Evolutionary conservation across 2,797 vertebrate species (phyloP).

Genomic region (Onychomys arenicola): DNA sequence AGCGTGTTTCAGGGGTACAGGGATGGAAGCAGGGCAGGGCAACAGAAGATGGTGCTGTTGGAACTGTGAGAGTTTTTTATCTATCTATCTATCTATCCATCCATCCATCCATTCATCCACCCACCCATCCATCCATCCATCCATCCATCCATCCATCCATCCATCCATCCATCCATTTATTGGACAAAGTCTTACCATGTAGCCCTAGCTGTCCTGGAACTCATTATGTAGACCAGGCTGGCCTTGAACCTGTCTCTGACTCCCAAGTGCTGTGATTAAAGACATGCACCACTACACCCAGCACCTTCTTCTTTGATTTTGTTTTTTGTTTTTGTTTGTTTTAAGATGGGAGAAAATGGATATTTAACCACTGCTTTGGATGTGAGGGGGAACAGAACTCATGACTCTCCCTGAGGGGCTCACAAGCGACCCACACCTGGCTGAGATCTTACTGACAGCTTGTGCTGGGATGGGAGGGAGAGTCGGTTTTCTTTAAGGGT

Average conservation of each 20-base stretch:
- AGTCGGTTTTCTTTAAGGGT: neutral
- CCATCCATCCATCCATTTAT: too few species aligned
- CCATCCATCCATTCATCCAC: too few species aligned
- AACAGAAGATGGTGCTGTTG: neutral
- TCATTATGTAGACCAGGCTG: neutral
- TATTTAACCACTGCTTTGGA: neutral
- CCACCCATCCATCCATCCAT: too few species aligned
- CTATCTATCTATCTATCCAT: too few species aligned
- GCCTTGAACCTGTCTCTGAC: neutral
- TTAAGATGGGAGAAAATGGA: neutral
- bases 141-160: too few species aligned
- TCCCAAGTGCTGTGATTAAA: neutral
- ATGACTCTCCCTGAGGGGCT: too few species aligned
- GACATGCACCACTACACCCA: neutral
- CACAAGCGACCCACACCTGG: neutral
- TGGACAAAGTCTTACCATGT: neutral
- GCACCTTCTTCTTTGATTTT: neutral
- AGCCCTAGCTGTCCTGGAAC: neutral
- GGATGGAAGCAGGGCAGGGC: neutral
- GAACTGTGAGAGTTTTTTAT: neutral
- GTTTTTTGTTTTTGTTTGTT: too few species aligned
- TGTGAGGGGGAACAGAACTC: neutral
- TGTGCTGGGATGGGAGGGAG: neutral
- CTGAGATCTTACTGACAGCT: neutral
- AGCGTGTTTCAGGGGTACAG: neutral